A percentile compares a stretch with the other conserved stretches of the same genome.
Conservation (phyloP, 2,113 vertebrate species). For the Heterochromis multidens region DNA sequence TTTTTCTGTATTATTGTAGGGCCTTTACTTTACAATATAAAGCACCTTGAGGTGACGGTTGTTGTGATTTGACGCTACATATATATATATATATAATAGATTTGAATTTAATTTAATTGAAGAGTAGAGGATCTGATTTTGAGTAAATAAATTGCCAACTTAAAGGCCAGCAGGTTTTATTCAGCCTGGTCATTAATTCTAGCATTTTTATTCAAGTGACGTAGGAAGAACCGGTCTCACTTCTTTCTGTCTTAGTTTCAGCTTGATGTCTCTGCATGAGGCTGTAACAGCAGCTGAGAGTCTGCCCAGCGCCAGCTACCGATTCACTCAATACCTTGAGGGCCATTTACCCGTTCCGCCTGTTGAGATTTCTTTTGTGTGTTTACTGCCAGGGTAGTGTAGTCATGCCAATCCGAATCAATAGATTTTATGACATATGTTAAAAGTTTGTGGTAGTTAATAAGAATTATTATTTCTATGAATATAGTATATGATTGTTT, state of each 20-base stretch:
- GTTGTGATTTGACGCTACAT: no score
- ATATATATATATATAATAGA: no score
- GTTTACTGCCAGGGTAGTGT: not conserved
- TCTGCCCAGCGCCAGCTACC: not conserved
- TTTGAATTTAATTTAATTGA: no score
- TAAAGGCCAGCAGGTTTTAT: not conserved
- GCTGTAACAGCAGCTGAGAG: not conserved
- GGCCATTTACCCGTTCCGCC: constrained; percentile 30
- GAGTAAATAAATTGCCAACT: not conserved
- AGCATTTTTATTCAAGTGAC: not conserved
- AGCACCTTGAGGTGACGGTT: no score
- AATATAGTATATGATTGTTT: not conserved
- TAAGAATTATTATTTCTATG: not conserved
- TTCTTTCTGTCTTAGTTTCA: constrained; percentile 46
- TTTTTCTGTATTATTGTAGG: no score
- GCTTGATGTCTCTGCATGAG: not conserved
- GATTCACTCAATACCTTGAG: not conserved
- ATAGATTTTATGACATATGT: not conserved
- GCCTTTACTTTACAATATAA: no score
- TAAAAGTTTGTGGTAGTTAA: not conserved
- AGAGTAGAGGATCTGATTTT: not conserved
- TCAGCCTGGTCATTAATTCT: not conserved
- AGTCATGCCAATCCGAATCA: not conserved
- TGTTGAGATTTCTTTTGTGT: constrained; percentile 17
- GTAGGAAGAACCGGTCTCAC: constrained; percentile 32